Conservation (phyloP, 2,113 vertebrate genomes). For the Plecotus auritus region DNA sequence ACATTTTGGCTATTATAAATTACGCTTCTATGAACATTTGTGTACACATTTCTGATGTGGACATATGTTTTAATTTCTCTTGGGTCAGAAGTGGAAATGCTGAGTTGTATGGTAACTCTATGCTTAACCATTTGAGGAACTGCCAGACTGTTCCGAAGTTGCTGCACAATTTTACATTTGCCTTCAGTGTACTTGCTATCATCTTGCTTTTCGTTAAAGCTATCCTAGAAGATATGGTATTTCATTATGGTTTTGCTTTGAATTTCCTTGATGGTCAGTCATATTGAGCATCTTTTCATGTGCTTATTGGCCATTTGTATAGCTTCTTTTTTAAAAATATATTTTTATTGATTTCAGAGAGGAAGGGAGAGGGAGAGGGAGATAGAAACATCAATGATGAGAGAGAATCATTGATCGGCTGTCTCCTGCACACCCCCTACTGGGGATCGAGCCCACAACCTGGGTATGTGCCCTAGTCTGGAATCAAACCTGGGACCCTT, state of each 20-base stretch:
- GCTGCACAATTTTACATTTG: not conserved
- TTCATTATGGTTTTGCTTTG: not conserved
- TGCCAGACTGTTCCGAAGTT: not conserved
- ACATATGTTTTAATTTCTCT: not conserved
- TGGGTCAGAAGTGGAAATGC: not conserved
- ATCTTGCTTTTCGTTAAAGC: not conserved
- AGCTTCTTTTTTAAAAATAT: not conserved
- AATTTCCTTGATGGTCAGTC: not conserved
- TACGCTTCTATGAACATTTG: not conserved
- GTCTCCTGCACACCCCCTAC: too few species aligned
- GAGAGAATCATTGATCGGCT: too few species aligned
- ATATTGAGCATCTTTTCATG: not conserved
- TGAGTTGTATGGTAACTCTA: not conserved
- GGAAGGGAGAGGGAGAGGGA: too few species aligned
- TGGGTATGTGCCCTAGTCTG: too few species aligned
- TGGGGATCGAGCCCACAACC: too few species aligned
- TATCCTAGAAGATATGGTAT: not conserved
- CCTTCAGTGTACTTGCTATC: not conserved
- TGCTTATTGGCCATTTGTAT: not conserved
- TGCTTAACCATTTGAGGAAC: not conserved
- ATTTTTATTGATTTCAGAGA: too few species aligned
- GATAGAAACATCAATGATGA: too few species aligned
- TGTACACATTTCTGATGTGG: not conserved
- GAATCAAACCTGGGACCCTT: too few species aligned
- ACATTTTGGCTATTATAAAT: not conserved